A percentile compares a stretch with the other conserved stretches of the same genome.
Evolutionary conservation across 1,140 invertebrate species (phyloP).

Genomic region (Eriocheir sinensis): DNA sequence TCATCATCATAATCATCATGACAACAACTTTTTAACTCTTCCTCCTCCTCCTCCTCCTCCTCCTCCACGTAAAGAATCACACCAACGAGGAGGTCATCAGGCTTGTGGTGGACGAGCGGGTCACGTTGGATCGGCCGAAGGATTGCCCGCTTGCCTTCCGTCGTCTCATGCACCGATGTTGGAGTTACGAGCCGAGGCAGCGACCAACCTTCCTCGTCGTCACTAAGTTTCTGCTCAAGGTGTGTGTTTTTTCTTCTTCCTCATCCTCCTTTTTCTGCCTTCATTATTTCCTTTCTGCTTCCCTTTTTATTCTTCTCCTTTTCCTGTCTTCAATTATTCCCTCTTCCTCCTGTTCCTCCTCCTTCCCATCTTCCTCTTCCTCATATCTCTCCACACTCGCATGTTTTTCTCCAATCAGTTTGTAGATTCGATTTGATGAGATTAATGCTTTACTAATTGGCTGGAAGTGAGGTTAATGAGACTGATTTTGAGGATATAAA

Average conservation of each 20-base stretch:
- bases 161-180: slow-evolving; percentile 74
- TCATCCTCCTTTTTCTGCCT: neutral
- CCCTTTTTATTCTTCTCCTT: neutral
- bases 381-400: neutral
- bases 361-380: neutral
- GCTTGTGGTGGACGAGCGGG: slow-evolving; percentile 68
- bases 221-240: slow-evolving; percentile 64
- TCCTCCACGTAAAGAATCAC: neutral
- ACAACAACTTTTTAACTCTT: neutral
- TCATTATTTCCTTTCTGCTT: neutral
- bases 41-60: neutral
- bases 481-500: no score
- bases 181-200: slow-evolving; percentile 62
- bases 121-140: slow-evolving; percentile 60
- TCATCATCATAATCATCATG: neutral
- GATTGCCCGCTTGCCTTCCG: slow-evolving; percentile 66
- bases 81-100: slow-evolving; percentile 71
- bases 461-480: no score
- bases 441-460: no score
- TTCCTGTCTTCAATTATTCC: neutral
- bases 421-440: no score
- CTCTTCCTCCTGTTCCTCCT: no score
- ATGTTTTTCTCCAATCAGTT: no score
- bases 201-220: slow-evolving; percentile 75
- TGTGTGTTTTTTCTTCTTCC: neutral